Conservation (phyloP, 92 coral and sea anemone genomes). For the Galaxea fascicularis region DNA sequence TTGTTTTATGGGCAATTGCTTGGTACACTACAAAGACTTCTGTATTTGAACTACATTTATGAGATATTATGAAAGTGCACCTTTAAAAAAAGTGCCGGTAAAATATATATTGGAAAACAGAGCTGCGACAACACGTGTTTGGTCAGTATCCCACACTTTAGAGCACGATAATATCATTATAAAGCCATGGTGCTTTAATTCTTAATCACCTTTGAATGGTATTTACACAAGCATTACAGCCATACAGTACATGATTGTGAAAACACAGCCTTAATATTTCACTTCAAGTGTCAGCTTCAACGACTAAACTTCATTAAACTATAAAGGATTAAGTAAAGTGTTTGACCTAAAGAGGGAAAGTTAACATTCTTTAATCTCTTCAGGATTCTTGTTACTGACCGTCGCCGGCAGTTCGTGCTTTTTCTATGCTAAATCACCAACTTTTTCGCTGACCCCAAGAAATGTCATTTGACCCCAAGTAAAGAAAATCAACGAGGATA, state of each 20-base stretch:
- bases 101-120: background rate
- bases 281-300: background rate
- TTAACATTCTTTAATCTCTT: too few relatives aligned
- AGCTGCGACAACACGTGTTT: background rate
- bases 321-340: too few relatives aligned
- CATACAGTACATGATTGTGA: background rate
- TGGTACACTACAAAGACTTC: too few relatives aligned
- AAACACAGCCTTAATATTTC: conserved; percentile 5
- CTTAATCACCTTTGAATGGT: conserved; percentile 5
- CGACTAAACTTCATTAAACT: background rate
- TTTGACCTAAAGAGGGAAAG: too few relatives aligned
- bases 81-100: background rate
- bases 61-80: background rate
- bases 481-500: too few relatives aligned
- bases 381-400: too few relatives aligned
- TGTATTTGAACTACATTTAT: too few relatives aligned
- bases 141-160: background rate
- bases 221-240: conserved; percentile 29
- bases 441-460: too few relatives aligned
- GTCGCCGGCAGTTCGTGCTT: too few relatives aligned
- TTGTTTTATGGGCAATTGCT: too few relatives aligned
- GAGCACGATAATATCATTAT: background rate
- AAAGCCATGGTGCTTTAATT: conserved; percentile 12
- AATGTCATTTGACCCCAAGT: too few relatives aligned
- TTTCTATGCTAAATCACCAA: too few relatives aligned